Base-by-base conservation (phyloP, 2,888 invertebrate species). In the Cryptocephalus primarius region DNA sequence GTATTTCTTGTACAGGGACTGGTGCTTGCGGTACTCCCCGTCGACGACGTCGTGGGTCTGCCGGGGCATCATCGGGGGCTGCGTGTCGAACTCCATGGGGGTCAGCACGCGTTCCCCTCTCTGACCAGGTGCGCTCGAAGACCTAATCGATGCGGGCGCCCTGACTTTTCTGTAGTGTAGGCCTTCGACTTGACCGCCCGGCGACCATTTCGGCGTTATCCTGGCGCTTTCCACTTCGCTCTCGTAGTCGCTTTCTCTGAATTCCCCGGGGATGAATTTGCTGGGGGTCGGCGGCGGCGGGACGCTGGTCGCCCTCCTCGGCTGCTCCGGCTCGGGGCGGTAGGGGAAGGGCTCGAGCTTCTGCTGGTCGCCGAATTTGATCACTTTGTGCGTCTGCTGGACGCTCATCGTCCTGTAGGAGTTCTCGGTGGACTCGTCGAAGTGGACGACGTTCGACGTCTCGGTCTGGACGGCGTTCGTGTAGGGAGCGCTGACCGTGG, bases 221-320 rank as follows among this genome's bases (percentile, higher is more conserved):
- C 73, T 73, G 0, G 72, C 65, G 10, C 72, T 69, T 49, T 83
- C 84, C 6, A 78, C 71, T 57, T 84, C 83, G 60, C 81, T 82
- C 56, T 83, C 83, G 55, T 83, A 83, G 57, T 83, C 83, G 44
- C 80, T 82, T 57, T 83, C 82, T 11, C 76, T 71, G 51, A 78
- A 80, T 49, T 80, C 79, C 9, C 81, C 81, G 8, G 76, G 78
- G 13, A 79, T 65, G 58, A 83, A 83, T 63, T 80, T 83, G 4
- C 73, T 79, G 2, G 82, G 82, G 3, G 73, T 79, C 1, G 79
- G 75, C 39, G 74, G 71, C 2, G 75, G 73, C 33, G 74, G 74
- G 13, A 68, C 63, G 42, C 67, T 64, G 2, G 68, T 65, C n/a
- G 66, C 61, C 44, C 57, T 55, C 45, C 61, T 56, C 1, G 67